Conservation (phyloP, 2,113 vertebrate genomes). For the Periophthalmodon schlosseri region DNA sequence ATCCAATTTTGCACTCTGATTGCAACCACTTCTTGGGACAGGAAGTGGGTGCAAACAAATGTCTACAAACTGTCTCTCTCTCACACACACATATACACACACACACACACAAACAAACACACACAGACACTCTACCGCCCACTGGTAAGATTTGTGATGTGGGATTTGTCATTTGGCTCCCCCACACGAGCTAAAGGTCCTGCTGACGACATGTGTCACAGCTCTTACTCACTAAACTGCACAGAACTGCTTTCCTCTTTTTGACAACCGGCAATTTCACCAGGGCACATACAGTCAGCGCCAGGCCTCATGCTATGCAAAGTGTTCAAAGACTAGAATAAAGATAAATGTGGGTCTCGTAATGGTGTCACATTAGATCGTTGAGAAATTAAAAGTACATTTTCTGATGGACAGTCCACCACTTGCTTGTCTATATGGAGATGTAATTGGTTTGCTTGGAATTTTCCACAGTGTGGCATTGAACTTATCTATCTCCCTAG, state of each 20-base stretch:
- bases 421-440: too few relatives aligned
- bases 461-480: too few relatives aligned
- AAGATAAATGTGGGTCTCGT: not conserved
- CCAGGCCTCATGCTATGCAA: constrained; percentile 40
- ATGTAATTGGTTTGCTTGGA: not conserved
- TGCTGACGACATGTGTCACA: constrained; percentile 59
- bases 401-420: too few relatives aligned
- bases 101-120: constrained; percentile 8
- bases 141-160: constrained; percentile 40
- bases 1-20: not conserved
- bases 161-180: constrained; percentile 54
- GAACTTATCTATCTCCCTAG: too few relatives aligned
- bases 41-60: constrained; percentile 7
- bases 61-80: constrained; percentile 13
- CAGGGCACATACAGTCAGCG: constrained; percentile 38
- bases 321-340: constrained; percentile 40
- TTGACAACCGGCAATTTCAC: constrained; percentile 71
- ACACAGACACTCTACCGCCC: constrained; percentile 9
- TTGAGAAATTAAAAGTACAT: not conserved
- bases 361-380: not conserved
- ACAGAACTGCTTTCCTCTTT: constrained; percentile 44
- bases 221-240: constrained; percentile 60
- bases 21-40: not conserved
- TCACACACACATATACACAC: not conserved
- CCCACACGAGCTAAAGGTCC: constrained; percentile 48